phyloP scores from a whole-genome alignment of 2,888 invertebrate species.

The Hyppa rectilinea region DNA sequence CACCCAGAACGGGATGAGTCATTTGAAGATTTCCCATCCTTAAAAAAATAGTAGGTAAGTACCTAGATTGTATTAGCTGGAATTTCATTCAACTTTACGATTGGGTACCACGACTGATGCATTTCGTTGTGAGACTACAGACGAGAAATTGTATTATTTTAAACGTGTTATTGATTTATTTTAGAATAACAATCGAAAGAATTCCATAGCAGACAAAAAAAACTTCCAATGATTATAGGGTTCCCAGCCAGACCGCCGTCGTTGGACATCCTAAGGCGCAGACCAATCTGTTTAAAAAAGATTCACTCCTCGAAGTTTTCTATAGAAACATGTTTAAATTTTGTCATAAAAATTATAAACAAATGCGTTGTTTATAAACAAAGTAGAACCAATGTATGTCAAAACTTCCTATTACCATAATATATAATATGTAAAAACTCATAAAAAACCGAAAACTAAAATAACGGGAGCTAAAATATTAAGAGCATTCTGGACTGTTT shows the following conservation, averaged over 20 bases:
- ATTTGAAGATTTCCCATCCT: no score
- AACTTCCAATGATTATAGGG: conserved; percentile 54
- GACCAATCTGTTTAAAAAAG: conserved; percentile 27
- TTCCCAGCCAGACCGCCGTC: conserved; percentile 36
- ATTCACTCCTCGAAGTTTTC: conserved; percentile 8
- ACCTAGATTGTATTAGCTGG: no score
- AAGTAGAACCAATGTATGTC: conserved; percentile 48
- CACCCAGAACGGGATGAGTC: no score
- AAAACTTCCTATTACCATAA: conserved; percentile 60
- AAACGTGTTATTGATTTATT: conserved; percentile 53
- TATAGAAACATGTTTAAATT: conserved; percentile 19
- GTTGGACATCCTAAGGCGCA: conserved; percentile 22
- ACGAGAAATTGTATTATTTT: conserved; percentile 6
- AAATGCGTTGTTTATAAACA: conserved; percentile 52
- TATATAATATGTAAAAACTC: conserved; percentile 46
- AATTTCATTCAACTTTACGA: no score
- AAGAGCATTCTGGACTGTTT: conserved; percentile 79
- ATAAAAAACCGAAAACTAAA: conserved; percentile 60
- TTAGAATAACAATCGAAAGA: conserved; percentile 37
- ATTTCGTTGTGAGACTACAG: not conserved
- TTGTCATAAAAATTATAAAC: conserved; percentile 23
- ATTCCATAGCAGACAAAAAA: conserved; percentile 30
- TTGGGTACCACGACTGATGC: no score
- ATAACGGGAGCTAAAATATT: conserved; percentile 77
- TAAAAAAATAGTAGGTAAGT: no score